Evolutionary conservation across 2,113 vertebrate genomes (phyloP).

Genomic region (Stigmatopora argus): DNA sequence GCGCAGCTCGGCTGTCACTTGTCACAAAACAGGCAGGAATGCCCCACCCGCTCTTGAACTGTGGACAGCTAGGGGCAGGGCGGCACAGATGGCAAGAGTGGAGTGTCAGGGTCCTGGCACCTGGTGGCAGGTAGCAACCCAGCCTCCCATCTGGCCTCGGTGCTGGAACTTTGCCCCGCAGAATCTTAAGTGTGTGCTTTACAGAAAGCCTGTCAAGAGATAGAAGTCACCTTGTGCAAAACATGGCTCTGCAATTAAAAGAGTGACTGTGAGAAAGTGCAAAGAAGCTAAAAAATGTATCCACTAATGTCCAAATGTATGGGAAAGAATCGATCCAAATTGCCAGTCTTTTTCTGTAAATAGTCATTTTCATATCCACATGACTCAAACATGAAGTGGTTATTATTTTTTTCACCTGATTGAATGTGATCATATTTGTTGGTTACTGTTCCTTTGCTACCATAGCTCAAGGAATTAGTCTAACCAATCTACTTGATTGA

Average conservation of each 20-base stretch:
- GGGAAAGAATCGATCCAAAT: background rate
- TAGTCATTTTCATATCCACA: background rate
- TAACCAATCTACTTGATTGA: no score
- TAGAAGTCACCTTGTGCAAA: slow-evolving; percentile 60
- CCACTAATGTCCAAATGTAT: slow-evolving; percentile 18
- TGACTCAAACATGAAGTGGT: no score
- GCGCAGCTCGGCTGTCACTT: slow-evolving; percentile 56
- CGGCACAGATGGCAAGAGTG: slow-evolving; percentile 62
- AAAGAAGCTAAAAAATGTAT: slow-evolving; percentile 4
- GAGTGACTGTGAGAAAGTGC: background rate
- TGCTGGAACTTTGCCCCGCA: slow-evolving; percentile 54
- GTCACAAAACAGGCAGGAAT: slow-evolving; percentile 23
- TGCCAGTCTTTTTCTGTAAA: background rate
- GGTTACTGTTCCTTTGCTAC: no score
- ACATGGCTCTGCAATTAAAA: slow-evolving; percentile 18
- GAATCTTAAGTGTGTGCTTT: slow-evolving; percentile 49
- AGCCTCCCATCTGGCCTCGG: slow-evolving; percentile 64
- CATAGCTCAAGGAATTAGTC: no score
- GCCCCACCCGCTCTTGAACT: slow-evolving; percentile 41
- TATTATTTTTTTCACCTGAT: no score
- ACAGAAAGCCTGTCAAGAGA: slow-evolving; percentile 57
- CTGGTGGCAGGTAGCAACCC: slow-evolving; percentile 53
- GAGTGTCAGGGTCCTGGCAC: slow-evolving; percentile 48
- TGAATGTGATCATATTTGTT: no score
- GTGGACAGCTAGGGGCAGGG: slow-evolving; percentile 60